Conservation (phyloP, 2,888 invertebrate genomes). For the Melieria picta region DNA sequence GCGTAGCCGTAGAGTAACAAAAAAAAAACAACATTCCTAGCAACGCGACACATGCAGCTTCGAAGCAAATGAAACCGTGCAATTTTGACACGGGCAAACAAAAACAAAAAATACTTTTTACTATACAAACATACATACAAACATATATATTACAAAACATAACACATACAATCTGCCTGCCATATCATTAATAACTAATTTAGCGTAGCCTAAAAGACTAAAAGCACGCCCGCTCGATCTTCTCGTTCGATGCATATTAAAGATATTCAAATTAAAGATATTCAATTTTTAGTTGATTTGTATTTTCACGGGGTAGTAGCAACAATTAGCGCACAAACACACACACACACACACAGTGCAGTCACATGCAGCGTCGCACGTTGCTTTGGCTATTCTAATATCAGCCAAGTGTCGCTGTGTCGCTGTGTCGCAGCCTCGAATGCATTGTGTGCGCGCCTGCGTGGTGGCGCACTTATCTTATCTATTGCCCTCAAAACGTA, state of each 20-base stretch:
- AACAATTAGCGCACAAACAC: neutral
- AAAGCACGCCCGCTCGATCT: neutral
- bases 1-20: too few species aligned
- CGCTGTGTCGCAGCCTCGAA: too few species aligned
- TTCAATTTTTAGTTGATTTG: neutral
- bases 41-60: too few species aligned
- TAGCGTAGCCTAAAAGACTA: slow-evolving; percentile 24
- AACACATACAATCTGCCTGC: slow-evolving; percentile 20
- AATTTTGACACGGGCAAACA: too few species aligned
- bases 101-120: neutral
- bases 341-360: neutral
- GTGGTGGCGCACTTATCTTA: neutral
- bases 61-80: too few species aligned
- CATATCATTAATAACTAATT: slow-evolving; percentile 30
- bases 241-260: neutral
- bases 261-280: too few species aligned
- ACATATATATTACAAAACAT: slow-evolving; percentile 3
- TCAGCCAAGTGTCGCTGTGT: neutral
- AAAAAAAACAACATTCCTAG: too few species aligned
- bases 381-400: neutral
- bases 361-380: neutral
- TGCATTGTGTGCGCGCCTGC: too few species aligned
- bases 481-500: neutral
- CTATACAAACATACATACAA: slow-evolving; percentile 4
- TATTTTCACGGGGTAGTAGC: neutral